Percentiles rank a stretch among this genome's conserved stretches.
These are phyloP conservation scores for Illadopsis cleaveri DNA, from an alignment of 2,113 vertebrate species.

Conservation along the genomic window DNA sequence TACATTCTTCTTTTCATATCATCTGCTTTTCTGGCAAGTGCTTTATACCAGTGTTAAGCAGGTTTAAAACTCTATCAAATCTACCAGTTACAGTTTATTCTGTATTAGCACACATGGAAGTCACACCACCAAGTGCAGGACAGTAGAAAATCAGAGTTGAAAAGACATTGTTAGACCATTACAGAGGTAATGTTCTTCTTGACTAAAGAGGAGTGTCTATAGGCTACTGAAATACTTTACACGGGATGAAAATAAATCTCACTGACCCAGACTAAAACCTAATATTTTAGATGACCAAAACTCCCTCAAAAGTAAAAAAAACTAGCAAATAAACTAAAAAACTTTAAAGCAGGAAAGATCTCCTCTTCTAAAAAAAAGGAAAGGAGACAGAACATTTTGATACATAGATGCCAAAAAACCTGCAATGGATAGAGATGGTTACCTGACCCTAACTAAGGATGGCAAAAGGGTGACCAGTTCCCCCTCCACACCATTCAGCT, in stretches of 20 bases:
- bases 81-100: neutral
- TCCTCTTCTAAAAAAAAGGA: neutral
- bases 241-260: neutral
- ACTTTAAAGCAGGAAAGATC: neutral
- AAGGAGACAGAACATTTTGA: neutral
- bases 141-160: neutral
- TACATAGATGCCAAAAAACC: neutral
- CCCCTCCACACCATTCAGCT: neutral
- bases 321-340: neutral
- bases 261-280: neutral
- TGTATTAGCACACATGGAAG: neutral
- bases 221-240: neutral
- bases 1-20: neutral
- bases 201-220: neutral
- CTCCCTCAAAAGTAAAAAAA: neutral
- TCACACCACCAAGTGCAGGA: neutral
- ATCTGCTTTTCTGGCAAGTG: neutral
- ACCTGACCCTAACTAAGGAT: neutral
- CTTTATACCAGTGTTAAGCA: fast-evolving
- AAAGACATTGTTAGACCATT: neutral
- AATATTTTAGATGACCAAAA: neutral
- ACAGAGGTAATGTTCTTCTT: neutral
- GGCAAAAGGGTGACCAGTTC: neutral
- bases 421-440: neutral
- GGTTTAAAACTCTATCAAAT: neutral